These are phyloP conservation scores for Gasteruption jaculator DNA, from an alignment of 2,888 invertebrate species.

Conservation along the genomic window DNA sequence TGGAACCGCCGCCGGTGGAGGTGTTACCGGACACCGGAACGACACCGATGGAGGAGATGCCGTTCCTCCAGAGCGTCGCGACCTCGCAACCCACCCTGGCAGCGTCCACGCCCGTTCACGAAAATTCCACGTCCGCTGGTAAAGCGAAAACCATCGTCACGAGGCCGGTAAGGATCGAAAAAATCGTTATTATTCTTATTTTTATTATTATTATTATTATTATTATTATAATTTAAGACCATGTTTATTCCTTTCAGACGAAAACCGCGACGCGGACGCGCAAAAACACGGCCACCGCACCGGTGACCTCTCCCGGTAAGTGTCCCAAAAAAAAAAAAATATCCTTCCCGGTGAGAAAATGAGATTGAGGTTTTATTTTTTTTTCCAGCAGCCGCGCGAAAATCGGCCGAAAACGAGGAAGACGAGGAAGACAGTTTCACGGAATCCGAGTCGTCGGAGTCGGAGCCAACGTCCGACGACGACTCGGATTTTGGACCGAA, in stretches of 20 bases:
- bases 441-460: conserved; percentile 42
- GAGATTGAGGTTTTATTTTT: no score
- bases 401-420: conserved; percentile 33
- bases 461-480: conserved; percentile 43
- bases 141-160: conserved; percentile 24
- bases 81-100: conserved; percentile 13
- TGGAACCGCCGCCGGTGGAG: conserved; percentile 58
- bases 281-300: no score
- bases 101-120: conserved; percentile 12
- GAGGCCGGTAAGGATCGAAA: no score
- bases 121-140: conserved; percentile 15
- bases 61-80: conserved; percentile 17
- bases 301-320: no score
- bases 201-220: no score
- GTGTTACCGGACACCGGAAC: conserved; percentile 37
- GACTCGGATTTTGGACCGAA: conserved; percentile 47
- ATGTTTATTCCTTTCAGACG: no score
- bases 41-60: conserved; percentile 34
- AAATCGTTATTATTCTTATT: no score
- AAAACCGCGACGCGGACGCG: no score
- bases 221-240: no score
- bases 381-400: no score
- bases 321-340: no score
- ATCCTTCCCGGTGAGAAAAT: no score
- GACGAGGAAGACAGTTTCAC: conserved; percentile 32